Conservation (phyloP, 2,888 invertebrate species). For the Danaus chrysippus region DNA sequence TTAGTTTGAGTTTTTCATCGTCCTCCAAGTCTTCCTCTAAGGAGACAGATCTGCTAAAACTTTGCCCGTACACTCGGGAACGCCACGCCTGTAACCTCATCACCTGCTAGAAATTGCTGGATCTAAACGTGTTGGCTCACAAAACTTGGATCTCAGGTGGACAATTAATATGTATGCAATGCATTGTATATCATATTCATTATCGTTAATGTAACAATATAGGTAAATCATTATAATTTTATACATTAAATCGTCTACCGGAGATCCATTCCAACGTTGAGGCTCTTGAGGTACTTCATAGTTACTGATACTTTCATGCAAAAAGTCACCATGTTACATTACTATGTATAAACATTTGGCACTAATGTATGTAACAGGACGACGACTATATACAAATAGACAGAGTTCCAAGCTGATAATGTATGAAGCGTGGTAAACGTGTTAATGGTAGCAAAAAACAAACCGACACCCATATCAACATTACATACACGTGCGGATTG, state of each 20-base stretch:
- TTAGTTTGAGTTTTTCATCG: slow-evolving; percentile 62
- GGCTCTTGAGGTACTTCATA: background rate
- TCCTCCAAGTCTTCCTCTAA: slow-evolving; percentile 66
- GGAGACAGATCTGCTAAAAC: slow-evolving; percentile 58
- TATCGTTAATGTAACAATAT: background rate
- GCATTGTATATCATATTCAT: background rate
- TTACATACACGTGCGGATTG: slow-evolving; percentile 2
- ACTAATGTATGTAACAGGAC: background rate
- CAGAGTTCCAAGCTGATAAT: slow-evolving; percentile 41
- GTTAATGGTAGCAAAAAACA: background rate
- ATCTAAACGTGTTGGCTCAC: background rate
- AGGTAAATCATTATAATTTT: background rate
- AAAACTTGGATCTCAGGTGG: background rate
- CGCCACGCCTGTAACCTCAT: slow-evolving; percentile 85
- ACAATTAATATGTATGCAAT: background rate
- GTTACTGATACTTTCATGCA: slow-evolving; percentile 3
- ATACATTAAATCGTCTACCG: background rate
- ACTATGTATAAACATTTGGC: too few species aligned
- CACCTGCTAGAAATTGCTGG: slow-evolving; percentile 71
- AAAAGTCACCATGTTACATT: background rate
- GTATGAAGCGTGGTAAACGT: slow-evolving; percentile 1
- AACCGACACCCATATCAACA: background rate
- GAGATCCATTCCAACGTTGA: background rate
- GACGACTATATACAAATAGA: slow-evolving; percentile 77
- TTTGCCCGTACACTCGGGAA: slow-evolving; percentile 77